phyloP scores from a whole-genome alignment of 2,113 vertebrate genomes.

The Origma solitaria region DNA sequence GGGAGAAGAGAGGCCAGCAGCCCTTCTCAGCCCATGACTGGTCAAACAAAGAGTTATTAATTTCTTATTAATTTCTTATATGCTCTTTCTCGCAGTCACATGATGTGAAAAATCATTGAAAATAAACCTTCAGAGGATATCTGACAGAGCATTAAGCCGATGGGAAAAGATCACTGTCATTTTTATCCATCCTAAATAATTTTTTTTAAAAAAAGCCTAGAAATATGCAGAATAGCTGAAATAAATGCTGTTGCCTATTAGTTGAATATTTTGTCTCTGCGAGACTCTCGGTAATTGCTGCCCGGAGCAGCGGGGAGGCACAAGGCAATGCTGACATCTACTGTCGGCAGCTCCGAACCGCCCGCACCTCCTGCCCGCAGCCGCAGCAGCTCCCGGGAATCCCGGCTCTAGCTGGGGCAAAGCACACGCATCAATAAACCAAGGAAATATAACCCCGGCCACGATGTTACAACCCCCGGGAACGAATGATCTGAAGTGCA shows the following conservation, averaged over 20 bases:
- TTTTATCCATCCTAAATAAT: neutral
- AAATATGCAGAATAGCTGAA: neutral
- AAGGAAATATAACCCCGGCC: neutral
- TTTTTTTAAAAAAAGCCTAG: neutral
- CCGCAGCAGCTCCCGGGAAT: rapidly evolving
- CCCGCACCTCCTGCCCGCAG: neutral
- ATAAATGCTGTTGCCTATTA: neutral
- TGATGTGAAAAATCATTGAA: neutral
- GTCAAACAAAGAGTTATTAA: neutral
- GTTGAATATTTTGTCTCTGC: rapidly evolving
- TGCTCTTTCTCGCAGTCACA: neutral
- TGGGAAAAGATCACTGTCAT: neutral
- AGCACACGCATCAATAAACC: neutral
- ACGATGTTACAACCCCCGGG: rapidly evolving
- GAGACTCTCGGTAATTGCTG: neutral
- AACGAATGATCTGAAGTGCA: rapidly evolving
- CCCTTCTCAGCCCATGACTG: neutral
- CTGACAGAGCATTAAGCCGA: neutral
- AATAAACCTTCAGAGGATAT: neutral
- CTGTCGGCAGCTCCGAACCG: neutral
- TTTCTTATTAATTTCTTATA: neutral
- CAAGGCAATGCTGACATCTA: constrained; percentile 67
- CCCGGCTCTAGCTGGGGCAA: neutral
- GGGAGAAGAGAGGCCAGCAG: neutral
- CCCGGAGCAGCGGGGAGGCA: neutral